Base-by-base conservation (phyloP, 2,113 vertebrate species). In the Diadophis punctatus region DNA sequence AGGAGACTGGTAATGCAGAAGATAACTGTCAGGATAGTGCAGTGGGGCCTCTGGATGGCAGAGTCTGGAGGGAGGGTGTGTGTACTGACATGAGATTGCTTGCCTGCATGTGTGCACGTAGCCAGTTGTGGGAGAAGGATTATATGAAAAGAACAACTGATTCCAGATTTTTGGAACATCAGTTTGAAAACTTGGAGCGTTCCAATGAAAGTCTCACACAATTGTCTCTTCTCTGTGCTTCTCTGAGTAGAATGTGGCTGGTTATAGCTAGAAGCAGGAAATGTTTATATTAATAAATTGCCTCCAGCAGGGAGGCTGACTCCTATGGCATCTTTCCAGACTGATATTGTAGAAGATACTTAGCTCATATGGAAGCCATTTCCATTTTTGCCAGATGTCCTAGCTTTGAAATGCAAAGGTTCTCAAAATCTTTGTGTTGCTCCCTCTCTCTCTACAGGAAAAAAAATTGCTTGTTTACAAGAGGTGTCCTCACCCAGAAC, bases 101-200 rank as follows among this genome's bases (percentile, higher is more conserved):
- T 80, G 51, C 63, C 52, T 55, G 87, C 87, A 53, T 60, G n/a
- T 43, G 46, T 86, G 74, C 74, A 86, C 25, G 14, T 88, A 52
- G 58, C 46, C 30, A 8, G 48, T 86, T 86, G 88, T 43, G 43
- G n/a, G 80, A 52, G 80, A 52, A 90, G 18, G 20, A 85, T 18
- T 86, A 86, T 49, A 90, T 89, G 53, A 51, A 60, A 46, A 52
- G 80, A 89, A 84, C 60, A 92, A 88, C 34, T 43, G 43, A 23
- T 90, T 86, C 46, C 88, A 93, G 92, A 86, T 93, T 85, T 56
- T 63, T 90, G 88, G 88, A 93, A 90, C 48, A 90, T 25, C 80
- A 68, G 27, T 56, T 30, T 51, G 30, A 63, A 34, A 90, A 49
- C 34, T 86, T 63, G 53, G 46, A 16, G n/a, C 43, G 23, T 60